Percentiles rank a stretch among this genome's conserved stretches.
Evolutionary conservation across 2,113 vertebrate genomes (phyloP).

Genomic region (Clarias macrocephalus): DNA sequence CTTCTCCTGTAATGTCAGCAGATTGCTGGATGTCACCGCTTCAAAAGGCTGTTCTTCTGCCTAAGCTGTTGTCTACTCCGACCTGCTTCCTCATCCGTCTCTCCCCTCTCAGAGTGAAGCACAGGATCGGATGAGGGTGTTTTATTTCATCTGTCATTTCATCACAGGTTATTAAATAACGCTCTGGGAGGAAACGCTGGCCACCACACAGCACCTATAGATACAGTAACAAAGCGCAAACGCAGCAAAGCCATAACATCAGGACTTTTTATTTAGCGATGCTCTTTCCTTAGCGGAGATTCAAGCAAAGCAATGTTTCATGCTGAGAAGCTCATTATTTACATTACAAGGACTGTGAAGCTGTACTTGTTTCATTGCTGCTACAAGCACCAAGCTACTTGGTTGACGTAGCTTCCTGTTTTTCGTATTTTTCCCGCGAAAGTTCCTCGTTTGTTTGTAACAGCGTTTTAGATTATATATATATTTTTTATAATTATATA

Average conservation of each 20-base stretch:
- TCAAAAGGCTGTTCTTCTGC: neutral
- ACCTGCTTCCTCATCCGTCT: constrained; percentile 26
- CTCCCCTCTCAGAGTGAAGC: neutral
- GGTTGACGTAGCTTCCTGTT: too few species aligned
- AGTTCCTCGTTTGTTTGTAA: too few species aligned
- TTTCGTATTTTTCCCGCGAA: too few species aligned
- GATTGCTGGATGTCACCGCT: neutral
- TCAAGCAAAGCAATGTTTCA: neutral
- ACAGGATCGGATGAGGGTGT: neutral
- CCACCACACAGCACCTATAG: too few species aligned
- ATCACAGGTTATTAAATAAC: constrained; percentile 43
- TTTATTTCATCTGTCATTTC: constrained; percentile 5
- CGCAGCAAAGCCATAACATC: neutral
- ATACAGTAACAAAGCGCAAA: neutral
- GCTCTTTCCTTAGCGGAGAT: too few species aligned
- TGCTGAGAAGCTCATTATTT: neutral
- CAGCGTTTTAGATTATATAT: too few species aligned
- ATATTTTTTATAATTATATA: too few species aligned
- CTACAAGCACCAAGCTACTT: too few species aligned
- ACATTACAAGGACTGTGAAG: neutral
- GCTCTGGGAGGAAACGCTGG: neutral
- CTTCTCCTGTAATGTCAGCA: neutral
- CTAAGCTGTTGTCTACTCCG: neutral
- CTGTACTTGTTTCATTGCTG: neutral
- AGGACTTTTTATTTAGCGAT: too few species aligned